phyloP scores from a whole-genome alignment of 2,888 invertebrate species.

The Trissoscelio sp. region DNA sequence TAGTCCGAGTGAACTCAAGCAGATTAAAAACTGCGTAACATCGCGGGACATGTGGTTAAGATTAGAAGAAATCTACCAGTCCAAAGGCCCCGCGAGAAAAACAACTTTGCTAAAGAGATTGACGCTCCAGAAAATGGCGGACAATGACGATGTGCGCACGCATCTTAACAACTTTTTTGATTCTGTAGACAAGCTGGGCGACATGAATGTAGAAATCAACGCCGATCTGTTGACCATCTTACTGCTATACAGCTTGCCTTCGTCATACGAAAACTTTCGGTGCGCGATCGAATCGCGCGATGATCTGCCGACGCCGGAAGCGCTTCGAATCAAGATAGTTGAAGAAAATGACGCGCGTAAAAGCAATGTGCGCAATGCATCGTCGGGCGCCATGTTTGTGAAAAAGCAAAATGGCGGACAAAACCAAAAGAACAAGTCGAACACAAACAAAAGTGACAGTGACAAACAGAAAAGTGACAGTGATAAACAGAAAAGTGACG shows the following conservation, averaged over 20 bases:
- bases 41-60: constrained; percentile 79
- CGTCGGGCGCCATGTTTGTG: constrained; percentile 17
- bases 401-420: constrained; percentile 18
- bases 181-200: constrained; percentile 65
- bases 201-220: constrained; percentile 72
- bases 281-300: constrained; percentile 15
- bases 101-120: constrained; percentile 80
- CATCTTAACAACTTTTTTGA: constrained; percentile 79
- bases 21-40: constrained; percentile 71
- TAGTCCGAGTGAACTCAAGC: constrained; percentile 68
- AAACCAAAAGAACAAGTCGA: not conserved
- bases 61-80: constrained; percentile 78
- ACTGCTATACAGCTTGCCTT: constrained; percentile 67
- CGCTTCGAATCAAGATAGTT: not conserved
- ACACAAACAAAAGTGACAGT: not conserved
- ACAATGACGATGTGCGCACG: constrained; percentile 75
- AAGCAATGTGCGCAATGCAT: not conserved
- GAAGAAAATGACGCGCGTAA: constrained; percentile 1
- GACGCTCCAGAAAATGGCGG: constrained; percentile 76
- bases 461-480: not conserved
- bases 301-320: not conserved
- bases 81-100: constrained; percentile 80
- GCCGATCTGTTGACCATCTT: constrained; percentile 51
- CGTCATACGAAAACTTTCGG: constrained; percentile 62
- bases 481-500: too few relatives aligned